Evolutionary conservation across 2,888 invertebrate genomes (phyloP), one percentile per base, ranked within the genome.

Genomic region (Aphodius sticticus): DNA sequence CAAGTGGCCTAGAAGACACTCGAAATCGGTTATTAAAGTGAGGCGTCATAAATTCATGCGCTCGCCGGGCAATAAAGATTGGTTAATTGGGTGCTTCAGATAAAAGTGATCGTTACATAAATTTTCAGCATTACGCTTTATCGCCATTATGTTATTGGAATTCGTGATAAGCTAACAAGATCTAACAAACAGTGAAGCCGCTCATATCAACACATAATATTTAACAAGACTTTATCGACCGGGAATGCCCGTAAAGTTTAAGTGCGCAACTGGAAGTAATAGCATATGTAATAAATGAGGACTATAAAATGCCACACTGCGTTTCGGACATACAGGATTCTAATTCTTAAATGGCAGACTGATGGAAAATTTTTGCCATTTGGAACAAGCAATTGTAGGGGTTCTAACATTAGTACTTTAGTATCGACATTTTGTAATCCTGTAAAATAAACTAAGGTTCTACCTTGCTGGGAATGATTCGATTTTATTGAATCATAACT

Each of bases 1-100:
- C 53, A 12, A 53, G 9, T 53, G 53, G 53, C 12, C 9, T 53
- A 53, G 53, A 53, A 53, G 9, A 12, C 53, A 53, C 53, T 53
- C 53, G 12, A 53, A 53, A 53, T 53, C 53, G 53, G 53, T 53
- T 74, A 74, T 37, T 74, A 36, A 74, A 74, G 37, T 74, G 35
- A 15, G 74, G n/a, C 26, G 35, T 74, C 74, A 36, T 74, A 74
- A 74, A 74, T 74, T 74, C 74, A 74, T 74, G 74, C 74, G 74
- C 74, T 35, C 74, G n/a, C 36, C 36, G 16, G 36, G 74, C 53
- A 53, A 53, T 74, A 74, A 74, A 74, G 74, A 74, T 74, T 35
- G 36, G 74, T 74, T 74, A 74, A 74, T 74, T 74, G 74, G 74
- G 74, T 35, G 36, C n/a, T 74, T 74, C 35, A 74, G 74, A 74